Base-by-base conservation (phyloP, 2,888 invertebrate species). In the Perdita meconis region DNA sequence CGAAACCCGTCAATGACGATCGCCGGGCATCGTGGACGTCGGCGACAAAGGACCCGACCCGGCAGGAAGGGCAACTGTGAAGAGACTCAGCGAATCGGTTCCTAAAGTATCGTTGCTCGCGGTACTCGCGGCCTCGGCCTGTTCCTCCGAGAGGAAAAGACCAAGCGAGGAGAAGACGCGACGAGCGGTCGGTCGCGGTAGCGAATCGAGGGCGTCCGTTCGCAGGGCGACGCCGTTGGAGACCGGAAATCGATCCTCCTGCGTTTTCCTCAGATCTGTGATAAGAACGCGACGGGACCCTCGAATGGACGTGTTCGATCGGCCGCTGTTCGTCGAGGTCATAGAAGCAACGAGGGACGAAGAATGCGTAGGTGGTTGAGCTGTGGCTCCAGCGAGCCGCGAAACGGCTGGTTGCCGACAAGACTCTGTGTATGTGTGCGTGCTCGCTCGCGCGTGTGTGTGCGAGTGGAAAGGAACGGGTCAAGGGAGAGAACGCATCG, bases 261-360 rank as follows among this genome's bases (percentile, higher is more conserved):
- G 78, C n/a, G n/a, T n/a, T 67, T 90, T 88, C 84, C 87, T 87
- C 88, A 88, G 87, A 91, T 89, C 89, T 91, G 90, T 90, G 90
- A 91, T 90, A 90, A 85, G 83, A 85, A 81, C 87, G 87, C 56
- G 57, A 59, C 36, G 53, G 30, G 38, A 47, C 26, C 64, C 59
- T 55, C 59, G 68, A 36, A 42, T 55, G 57, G 53, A 34, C 44
- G 60, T 24, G 65, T 55, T 60, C 60, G 61, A 34, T 61, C 38
- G 42, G 44, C 59, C 36, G 69, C 56, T 63, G 47, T 51, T 50
- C 26, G 12, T 55, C 57, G 50, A 61, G 26, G 65, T 34, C 19
- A 16, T 66, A 63, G 59, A 53, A 60, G 56, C 40, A 22, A 64
- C 38, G 38, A 50, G 24, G 16, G 24, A 19, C 13, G 0, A 34